Conservation (phyloP, 2,113 vertebrate species). For the Theristicus caerulescens region DNA sequence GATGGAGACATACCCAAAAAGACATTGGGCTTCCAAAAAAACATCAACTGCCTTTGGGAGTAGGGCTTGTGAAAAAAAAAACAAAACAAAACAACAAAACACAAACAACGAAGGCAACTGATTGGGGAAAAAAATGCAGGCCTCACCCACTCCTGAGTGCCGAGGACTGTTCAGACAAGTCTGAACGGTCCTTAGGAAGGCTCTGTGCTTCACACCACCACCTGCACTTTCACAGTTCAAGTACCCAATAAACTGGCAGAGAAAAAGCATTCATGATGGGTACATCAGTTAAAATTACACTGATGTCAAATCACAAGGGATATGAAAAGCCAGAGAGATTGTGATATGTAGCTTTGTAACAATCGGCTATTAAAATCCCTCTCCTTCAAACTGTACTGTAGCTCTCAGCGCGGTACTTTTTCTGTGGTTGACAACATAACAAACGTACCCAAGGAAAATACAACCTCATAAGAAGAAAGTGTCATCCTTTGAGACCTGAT, state of each 20-base stretch:
- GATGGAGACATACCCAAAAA: not conserved
- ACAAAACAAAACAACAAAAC: not conserved
- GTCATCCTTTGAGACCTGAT: constrained; percentile 38
- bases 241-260: not conserved
- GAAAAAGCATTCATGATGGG: constrained; percentile 2
- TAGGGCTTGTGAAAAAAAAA: not conserved
- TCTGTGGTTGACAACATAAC: not conserved
- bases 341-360: constrained; percentile 4
- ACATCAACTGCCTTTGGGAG: not conserved
- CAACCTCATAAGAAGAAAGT: constrained; percentile 36
- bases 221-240: constrained; percentile 11
- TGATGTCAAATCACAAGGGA: not conserved
- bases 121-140: not conserved
- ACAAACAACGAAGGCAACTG: not conserved
- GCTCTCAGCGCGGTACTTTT: not conserved
- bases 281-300: constrained; percentile 11
- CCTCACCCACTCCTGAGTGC: not conserved
- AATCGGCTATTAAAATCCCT: constrained; percentile 28
- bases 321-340: not conserved
- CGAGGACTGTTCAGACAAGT: not conserved
- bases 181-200: not conserved
- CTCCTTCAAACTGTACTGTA: not conserved
- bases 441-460: constrained; percentile 39
- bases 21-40: not conserved
- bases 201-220: not conserved